phyloP scores from a whole-genome alignment of 2,113 vertebrate genomes.

The Gymnorhina tibicen region DNA sequence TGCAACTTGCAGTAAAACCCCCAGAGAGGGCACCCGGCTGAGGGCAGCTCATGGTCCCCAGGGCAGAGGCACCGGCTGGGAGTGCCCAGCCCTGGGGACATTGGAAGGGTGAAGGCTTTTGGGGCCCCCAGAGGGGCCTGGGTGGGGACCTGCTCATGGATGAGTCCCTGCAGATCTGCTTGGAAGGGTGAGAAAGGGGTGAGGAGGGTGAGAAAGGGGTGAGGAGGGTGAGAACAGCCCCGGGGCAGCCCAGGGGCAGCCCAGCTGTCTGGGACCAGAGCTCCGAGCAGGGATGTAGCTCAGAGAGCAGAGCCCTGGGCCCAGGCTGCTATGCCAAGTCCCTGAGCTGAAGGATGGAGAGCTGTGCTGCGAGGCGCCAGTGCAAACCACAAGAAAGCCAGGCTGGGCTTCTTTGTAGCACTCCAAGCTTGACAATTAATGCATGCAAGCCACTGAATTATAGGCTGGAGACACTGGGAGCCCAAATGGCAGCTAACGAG shows the following conservation, averaged over 20 bases:
- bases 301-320: background rate
- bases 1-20: background rate
- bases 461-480: constrained; percentile 56
- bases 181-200: background rate
- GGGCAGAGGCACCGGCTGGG: background rate
- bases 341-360: background rate
- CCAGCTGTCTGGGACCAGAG: background rate
- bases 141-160: background rate
- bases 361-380: constrained; percentile 50
- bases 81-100: background rate
- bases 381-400: constrained; percentile 56
- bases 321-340: background rate
- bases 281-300: rapidly evolving
- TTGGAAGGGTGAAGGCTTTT: background rate
- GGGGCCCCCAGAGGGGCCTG: background rate
- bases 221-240: background rate
- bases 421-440: constrained; percentile 55
- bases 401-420: constrained; percentile 46
- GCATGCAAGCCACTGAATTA: constrained; percentile 54
- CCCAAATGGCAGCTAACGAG: constrained; percentile 58
- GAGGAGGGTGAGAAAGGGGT: background rate
- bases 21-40: background rate
- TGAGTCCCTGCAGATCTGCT: background rate
- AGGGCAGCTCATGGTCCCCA: background rate
- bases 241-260: background rate